Conservation (phyloP, 2,888 invertebrate genomes). For the Tachina fera region DNA sequence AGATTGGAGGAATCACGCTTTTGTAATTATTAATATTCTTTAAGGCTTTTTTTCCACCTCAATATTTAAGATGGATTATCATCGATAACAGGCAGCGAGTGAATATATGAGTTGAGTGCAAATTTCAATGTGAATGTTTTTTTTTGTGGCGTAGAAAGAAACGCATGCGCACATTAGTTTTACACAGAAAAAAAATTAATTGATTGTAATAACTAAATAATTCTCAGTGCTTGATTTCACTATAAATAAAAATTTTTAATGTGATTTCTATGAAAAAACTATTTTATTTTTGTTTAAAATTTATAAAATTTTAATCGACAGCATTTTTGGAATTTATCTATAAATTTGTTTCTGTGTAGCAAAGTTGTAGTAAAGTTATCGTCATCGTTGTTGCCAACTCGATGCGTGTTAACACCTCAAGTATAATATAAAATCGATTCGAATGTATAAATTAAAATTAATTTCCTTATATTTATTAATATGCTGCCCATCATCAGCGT, state of each 20-base stretch:
- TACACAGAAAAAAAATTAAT: not conserved
- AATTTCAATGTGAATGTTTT: constrained; percentile 7
- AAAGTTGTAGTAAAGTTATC: constrained; percentile 7
- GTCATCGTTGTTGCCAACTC: constrained; percentile 22
- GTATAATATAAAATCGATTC: constrained; percentile 29
- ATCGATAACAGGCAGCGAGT: constrained; percentile 12
- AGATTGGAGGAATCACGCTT: constrained; percentile 1
- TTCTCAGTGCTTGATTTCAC: too few species aligned
- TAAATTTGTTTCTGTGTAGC: not conserved
- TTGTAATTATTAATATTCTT: constrained; percentile 33
- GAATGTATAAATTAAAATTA: constrained; percentile 27
- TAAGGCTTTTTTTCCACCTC: constrained; percentile 16
- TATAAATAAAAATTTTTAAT: too few species aligned
- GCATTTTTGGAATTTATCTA: not conserved
- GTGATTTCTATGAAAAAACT: too few species aligned
- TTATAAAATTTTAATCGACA: too few species aligned
- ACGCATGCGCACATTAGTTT: constrained; percentile 5
- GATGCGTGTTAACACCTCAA: constrained; percentile 49
- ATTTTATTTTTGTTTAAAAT: too few species aligned
- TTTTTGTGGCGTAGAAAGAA: not conserved
- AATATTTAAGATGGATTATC: constrained; percentile 44
- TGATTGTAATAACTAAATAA: too few species aligned
- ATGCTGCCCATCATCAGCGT: constrained; percentile 34
- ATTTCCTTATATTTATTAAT: constrained; percentile 59
- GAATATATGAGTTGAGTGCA: not conserved